Base-by-base conservation (phyloP, 2,113 vertebrate species). In the Percopsis transmontana region DNA sequence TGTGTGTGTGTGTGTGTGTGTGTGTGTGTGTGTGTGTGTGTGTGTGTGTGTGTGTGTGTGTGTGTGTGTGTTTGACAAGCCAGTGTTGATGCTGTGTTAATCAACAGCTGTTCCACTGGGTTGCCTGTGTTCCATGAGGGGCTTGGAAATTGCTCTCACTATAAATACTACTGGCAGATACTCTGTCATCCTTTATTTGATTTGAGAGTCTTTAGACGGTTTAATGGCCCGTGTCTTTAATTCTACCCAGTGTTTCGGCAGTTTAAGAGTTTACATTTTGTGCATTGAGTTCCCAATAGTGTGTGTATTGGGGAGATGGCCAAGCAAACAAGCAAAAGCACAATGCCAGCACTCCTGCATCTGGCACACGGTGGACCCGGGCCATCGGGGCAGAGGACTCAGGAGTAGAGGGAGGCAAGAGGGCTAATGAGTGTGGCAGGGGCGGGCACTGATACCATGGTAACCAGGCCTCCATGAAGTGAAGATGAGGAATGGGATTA, bases 391-490 rank as follows among this genome's bases (percentile, higher is more conserved):
- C 72, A 71, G 77, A 69, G 64, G 3, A 15, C 52, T 45, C 64
- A 68, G 56, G 60, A 54, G 69, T 58, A 60, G 76, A 67, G 63
- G 72, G 64, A 68, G 74, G 67, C 59, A 54, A 24, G 5, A 50
- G 70, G 59, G 51, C 66, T 87, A 74, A 73, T 82, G 76, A 68
- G 67, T 73, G 75, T 70, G 61, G 74, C 62, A 41, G 21, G 63
- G 3, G 74, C 68, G 73, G 72, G 54, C 66, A 75, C 77, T 53
- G 89, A 77, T 85, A 70, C 82, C 77, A 85, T 84, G 83, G 86
- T 66, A 83, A 87, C 83, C 70, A 79, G 70, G 51, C 62, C 72
- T 65, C 74, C 58, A 60, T 72, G 81, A 54, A 60, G 62, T 72
- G 41, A 40, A 10, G 50, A 70, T 64, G 68, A 71, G 65, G 67